Percentiles rank a stretch among this genome's conserved stretches.
These are phyloP conservation scores for Chaetodon auriga DNA, from an alignment of 2,113 vertebrate genomes.

Conservation along the genomic window DNA sequence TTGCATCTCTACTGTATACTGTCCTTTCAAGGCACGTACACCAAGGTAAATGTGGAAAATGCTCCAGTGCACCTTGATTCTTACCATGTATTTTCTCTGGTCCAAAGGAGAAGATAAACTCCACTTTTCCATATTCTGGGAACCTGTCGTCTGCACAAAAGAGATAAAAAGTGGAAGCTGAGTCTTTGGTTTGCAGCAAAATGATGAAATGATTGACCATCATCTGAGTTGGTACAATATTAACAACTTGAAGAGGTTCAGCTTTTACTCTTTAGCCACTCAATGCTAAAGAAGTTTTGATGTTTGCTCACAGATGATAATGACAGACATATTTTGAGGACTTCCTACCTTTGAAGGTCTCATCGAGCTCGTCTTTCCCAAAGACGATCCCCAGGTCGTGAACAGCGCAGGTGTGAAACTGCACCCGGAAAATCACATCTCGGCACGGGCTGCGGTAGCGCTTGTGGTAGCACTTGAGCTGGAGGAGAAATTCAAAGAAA, in stretches of 20 bases:
- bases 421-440: constrained; percentile 95
- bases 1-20: background rate
- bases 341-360: constrained; percentile 93
- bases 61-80: background rate
- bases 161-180: background rate
- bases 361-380: constrained; percentile 96
- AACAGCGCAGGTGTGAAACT: constrained; percentile 98
- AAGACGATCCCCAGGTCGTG: constrained; percentile 94
- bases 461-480: constrained; percentile 99
- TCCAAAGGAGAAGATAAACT: constrained; percentile 97
- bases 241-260: too few species aligned
- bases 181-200: background rate
- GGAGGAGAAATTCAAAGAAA: constrained; percentile 15
- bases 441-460: constrained; percentile 91
- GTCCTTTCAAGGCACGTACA: background rate
- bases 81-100: constrained; percentile 98
- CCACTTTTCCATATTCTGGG: constrained; percentile 97
- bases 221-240: too few species aligned
- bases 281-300: background rate
- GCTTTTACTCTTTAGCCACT: background rate
- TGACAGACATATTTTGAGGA: background rate
- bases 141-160: constrained; percentile 91
- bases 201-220: background rate
- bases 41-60: background rate
- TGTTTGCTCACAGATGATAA: background rate